Percentiles rank a stretch among this genome's conserved stretches.
Conservation (phyloP, 2,888 invertebrate genomes). For the Baccha elongata region DNA sequence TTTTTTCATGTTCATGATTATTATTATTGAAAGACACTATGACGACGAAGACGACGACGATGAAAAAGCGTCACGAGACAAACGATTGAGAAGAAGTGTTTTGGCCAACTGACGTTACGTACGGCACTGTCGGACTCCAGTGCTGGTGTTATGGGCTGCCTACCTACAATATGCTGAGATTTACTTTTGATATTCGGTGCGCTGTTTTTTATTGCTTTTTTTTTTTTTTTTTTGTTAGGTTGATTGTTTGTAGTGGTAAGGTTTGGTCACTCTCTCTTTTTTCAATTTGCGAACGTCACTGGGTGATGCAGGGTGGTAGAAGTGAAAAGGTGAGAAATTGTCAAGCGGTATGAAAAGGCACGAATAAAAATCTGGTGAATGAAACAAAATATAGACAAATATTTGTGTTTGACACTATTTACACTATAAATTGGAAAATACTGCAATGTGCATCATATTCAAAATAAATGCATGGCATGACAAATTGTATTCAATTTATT, state of each 20-base stretch:
- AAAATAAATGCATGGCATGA: slow-evolving; percentile 27
- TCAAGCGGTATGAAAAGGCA: slow-evolving; percentile 28
- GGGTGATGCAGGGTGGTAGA: slow-evolving; percentile 7
- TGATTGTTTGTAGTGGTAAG: slow-evolving; percentile 52
- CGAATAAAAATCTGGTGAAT: slow-evolving; percentile 11
- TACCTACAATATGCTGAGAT: slow-evolving; percentile 26
- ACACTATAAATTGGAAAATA: background rate
- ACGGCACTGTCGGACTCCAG: slow-evolving; percentile 49
- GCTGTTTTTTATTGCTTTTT: slow-evolving; percentile 6
- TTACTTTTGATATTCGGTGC: slow-evolving; percentile 49
- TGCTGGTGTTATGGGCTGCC: slow-evolving; percentile 54
- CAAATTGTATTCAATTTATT: background rate
- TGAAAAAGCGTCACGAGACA: slow-evolving; percentile 52
- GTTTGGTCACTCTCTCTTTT: slow-evolving; percentile 68
- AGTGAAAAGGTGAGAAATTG: slow-evolving; percentile 15
- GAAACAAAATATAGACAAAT: slow-evolving; percentile 35
- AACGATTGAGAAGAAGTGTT: slow-evolving; percentile 61
- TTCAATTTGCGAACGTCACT: slow-evolving; percentile 31
- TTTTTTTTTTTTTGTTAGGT: slow-evolving; percentile 7
- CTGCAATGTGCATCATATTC: slow-evolving; percentile 17
- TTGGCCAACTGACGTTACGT: slow-evolving; percentile 68
- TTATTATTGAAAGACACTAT: slow-evolving; percentile 14
- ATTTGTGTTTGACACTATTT: slow-evolving; percentile 39
- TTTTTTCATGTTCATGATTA: slow-evolving; percentile 19
- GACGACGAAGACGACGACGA: slow-evolving; percentile 4